Base-by-base conservation (phyloP, 2,888 invertebrate genomes). In the Drosophila picticornis region DNA sequence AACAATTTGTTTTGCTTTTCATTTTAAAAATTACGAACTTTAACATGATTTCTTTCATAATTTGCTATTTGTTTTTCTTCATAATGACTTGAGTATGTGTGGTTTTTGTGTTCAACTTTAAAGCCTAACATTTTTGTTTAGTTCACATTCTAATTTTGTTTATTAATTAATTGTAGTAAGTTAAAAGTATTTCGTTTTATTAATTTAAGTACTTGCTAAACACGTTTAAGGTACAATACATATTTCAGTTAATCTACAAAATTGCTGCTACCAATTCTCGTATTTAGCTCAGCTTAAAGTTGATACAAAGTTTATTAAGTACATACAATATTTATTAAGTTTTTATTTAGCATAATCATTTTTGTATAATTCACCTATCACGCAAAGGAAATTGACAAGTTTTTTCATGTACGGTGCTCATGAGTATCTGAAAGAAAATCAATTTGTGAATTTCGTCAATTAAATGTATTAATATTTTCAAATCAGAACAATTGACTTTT, bases 401-500 rank as follows among this genome's bases (percentile, higher is more conserved):
- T 91, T 93, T 93, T 93, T 95, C 94, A 96, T 94, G 96, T 96
- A 94, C 95, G 95, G 94, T 96, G 96, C 93, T 96, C 96, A 94
- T 95, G 96, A 93, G 95, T 95, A 95, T 96, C 96, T 96, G 95
- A 1, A 89, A 89, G 7, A 63, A n/a, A 64, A 57, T 62, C 29
- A 36, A 29, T 61, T 32, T 27, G 2, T 19, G 0, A 46, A 40
- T 43, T 25, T 34, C 40, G 25, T 55, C n/a, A 40, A 50, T 68
- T 29, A 3, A 31, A 34, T 25, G n/a, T 29, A 27, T 34, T 62
- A 31, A 31, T 27, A 25, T 10, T 53, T 62, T 1, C 16, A 50
- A 56, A 27, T 36, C 27, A 29, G 10, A 63, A 11, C 55, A 32
- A 36, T 51, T 43, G 0, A 25, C 13, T 31, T 43, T 43, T 2